Percentiles rank a stretch among this genome's conserved stretches.
Evolutionary conservation across 2,113 vertebrate genomes (phyloP).

Genomic region (Platanista minor): DNA sequence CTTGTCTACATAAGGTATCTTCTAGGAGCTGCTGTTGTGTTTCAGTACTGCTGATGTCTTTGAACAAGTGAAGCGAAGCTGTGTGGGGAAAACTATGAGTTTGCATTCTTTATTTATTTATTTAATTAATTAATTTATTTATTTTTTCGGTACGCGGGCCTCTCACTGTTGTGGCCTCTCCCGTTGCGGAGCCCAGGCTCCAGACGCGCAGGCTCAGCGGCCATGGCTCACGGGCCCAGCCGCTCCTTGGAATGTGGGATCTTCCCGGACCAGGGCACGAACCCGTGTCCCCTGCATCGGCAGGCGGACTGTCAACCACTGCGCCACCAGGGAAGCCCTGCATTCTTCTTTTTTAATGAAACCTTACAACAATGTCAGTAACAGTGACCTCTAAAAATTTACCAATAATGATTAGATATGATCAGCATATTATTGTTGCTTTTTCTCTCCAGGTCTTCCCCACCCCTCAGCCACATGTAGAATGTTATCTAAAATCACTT

Average conservation of each 20-base stretch:
- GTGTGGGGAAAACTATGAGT: constrained; percentile 65
- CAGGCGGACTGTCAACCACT: too few relatives aligned
- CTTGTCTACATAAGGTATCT: constrained; percentile 69
- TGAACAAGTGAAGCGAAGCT: constrained; percentile 74
- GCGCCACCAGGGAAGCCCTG: background rate
- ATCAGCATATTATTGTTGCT: constrained; percentile 33
- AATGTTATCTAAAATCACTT: constrained; percentile 39
- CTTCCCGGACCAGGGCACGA: too few relatives aligned
- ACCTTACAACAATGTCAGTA: constrained; percentile 59
- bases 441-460: background rate
- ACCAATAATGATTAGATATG: constrained; percentile 43
- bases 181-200: too few relatives aligned
- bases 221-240: too few relatives aligned
- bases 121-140: too few relatives aligned
- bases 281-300: too few relatives aligned
- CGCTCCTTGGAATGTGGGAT: rapidly evolving
- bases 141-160: too few relatives aligned
- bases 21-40: constrained; percentile 58
- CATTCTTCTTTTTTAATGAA: constrained; percentile 73
- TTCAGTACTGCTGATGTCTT: constrained; percentile 70
- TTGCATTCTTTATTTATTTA: constrained; percentile 66
- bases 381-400: constrained; percentile 55
- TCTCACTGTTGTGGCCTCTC: too few relatives aligned
- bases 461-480: background rate
- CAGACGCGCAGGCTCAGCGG: too few relatives aligned